Percentiles rank a stretch among this genome's conserved stretches.
phyloP scores from a whole-genome alignment of 2,888 invertebrate genomes.

The Cyclophora albipunctata region DNA sequence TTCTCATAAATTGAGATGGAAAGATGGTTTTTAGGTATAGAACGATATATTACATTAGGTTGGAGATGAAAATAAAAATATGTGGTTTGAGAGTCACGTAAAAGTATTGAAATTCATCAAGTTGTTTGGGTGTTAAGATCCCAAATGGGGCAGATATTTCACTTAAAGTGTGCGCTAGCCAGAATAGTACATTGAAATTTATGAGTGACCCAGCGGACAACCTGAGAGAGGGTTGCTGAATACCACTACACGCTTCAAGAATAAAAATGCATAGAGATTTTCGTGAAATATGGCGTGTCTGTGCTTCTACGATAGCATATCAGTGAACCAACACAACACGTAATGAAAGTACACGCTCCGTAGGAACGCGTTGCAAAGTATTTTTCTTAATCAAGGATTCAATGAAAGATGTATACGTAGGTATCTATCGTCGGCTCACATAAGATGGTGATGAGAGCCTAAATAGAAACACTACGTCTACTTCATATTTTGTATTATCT shows the following conservation, averaged over 20 bases:
- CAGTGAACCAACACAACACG: too few relatives aligned
- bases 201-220: conserved; percentile 56
- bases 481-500: conserved; percentile 12
- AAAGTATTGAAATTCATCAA: conserved; percentile 55
- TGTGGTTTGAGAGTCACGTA: conserved; percentile 31
- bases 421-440: too few relatives aligned
- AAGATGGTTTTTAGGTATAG: not conserved
- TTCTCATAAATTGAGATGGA: not conserved
- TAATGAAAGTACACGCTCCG: too few relatives aligned
- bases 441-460: too few relatives aligned
- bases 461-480: too few relatives aligned
- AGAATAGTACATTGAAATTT: conserved; percentile 65
- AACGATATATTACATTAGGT: conserved; percentile 3
- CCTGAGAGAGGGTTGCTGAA: conserved; percentile 42
- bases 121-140: conserved; percentile 50
- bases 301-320: too few relatives aligned
- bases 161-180: conserved; percentile 59
- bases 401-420: too few relatives aligned
- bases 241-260: conserved; percentile 38
- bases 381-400: too few relatives aligned
- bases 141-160: conserved; percentile 63
- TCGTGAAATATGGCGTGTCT: too few relatives aligned
- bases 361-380: too few relatives aligned
- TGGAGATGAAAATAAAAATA: conserved; percentile 15
- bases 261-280: conserved; percentile 45